phyloP scores from a whole-genome alignment of 2,113 vertebrate genomes.

The Pachypanchax playfairii region DNA sequence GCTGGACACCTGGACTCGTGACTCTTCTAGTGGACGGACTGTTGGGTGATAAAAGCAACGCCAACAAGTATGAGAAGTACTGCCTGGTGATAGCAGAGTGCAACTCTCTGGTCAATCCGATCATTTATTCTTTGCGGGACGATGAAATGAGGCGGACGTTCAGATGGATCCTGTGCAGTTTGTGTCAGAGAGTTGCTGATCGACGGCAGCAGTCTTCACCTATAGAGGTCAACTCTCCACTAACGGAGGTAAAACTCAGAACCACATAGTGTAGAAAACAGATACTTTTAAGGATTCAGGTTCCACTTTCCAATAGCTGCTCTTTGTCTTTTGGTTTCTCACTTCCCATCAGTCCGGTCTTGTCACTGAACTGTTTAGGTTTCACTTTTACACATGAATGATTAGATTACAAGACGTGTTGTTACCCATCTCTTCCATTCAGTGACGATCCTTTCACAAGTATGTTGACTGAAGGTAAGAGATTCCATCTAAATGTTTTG shows the following conservation, averaged over 20 bases:
- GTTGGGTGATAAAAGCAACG: constrained; percentile 77
- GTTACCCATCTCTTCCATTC: too few species aligned
- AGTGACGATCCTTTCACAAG: too few species aligned
- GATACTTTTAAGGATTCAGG: not conserved
- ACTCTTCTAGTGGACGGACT: constrained; percentile 88
- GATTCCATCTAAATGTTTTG: too few species aligned
- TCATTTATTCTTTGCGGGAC: constrained; percentile 90
- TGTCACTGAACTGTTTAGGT: not conserved
- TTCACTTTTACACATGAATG: too few species aligned
- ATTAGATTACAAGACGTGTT: too few species aligned
- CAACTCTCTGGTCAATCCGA: constrained; percentile 91
- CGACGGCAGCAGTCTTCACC: constrained; percentile 41
- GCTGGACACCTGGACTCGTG: constrained; percentile 91
- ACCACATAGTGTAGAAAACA: not conserved
- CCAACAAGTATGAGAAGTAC: constrained; percentile 87
- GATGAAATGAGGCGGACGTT: constrained; percentile 90
- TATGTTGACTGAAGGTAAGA: too few species aligned
- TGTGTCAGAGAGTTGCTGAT: constrained; percentile 51
- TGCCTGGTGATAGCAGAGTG: constrained; percentile 89
- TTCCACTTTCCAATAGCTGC: not conserved
- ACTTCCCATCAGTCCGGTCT: not conserved
- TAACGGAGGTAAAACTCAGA: constrained; percentile 60
- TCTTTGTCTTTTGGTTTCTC: not conserved
- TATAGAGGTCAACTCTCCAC: constrained; percentile 38
- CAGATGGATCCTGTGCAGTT: constrained; percentile 85